Percentiles rank a stretch among this genome's conserved stretches.
Evolutionary conservation across 2,888 invertebrate genomes (phyloP).

Genomic region (Halictus quadricinctus): DNA sequence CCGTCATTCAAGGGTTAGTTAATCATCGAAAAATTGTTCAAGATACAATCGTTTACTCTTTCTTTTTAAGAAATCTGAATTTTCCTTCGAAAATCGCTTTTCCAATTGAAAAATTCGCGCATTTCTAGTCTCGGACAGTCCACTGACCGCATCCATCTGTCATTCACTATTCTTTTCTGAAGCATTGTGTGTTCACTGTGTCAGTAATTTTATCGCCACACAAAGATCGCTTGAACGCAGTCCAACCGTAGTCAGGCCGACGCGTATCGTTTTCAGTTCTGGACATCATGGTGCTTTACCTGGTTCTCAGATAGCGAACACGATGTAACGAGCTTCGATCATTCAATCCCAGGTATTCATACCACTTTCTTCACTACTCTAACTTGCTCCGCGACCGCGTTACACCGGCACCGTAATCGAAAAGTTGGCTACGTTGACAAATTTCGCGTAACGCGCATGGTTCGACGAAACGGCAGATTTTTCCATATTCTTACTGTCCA

Average conservation of each 20-base stretch:
- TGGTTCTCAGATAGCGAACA: constrained; percentile 78
- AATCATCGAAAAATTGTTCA: background rate
- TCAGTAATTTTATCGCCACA: background rate
- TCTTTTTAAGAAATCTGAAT: background rate
- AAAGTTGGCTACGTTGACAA: background rate
- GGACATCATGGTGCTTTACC: constrained; percentile 79
- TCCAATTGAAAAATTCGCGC: background rate
- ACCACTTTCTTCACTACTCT: constrained; percentile 28
- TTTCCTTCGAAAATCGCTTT: background rate
- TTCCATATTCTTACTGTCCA: background rate
- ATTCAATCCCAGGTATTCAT: constrained; percentile 62
- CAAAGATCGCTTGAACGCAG: constrained; percentile 8
- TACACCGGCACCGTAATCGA: background rate
- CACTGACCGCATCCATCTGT: constrained; percentile 19
- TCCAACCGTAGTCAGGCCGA: constrained; percentile 54
- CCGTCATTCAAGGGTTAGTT: background rate
- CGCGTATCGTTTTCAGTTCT: constrained; percentile 78
- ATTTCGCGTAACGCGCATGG: background rate
- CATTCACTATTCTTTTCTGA: background rate
- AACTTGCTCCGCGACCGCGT: background rate
- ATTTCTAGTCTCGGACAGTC: constrained; percentile 16
- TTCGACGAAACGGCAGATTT: background rate
- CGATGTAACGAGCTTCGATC: constrained; percentile 59
- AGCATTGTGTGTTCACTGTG: background rate
- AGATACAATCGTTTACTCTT: background rate